Base-by-base conservation (phyloP, 2,888 invertebrate species). In the Erebia palarica region DNA sequence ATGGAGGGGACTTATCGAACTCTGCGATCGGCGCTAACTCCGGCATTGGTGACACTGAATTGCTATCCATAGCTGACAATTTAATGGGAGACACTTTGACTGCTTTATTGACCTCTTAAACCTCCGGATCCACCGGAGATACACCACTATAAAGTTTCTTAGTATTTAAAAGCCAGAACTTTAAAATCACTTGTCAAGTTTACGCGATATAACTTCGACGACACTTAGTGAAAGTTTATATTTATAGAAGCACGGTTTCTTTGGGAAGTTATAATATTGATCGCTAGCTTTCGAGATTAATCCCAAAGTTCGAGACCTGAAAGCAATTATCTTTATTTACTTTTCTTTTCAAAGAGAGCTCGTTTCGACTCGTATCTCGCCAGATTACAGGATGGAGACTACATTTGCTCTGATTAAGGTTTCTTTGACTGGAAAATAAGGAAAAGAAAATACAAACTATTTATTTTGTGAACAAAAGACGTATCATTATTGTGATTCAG, bases 1-100 rank as follows among this genome's bases (percentile, higher is more conserved):
- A 95, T 9, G 95, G 95, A 49, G 95, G 95, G 10, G 95, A 95
- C 89, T 95, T 95, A 83, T 96, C 95, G 82, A 96, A 95, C 90
- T 95, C 95, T 65, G 95, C 95, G 76, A 95, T 95, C 47, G 95
- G 95, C 70, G 95, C 95, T 85, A 95, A 85, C 80, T 95, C 95
- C 76, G 95, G 95, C 95, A 95, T 95, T 75, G 95, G 95, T 18
- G 95, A 95, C 83, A 95, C 95, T 81, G 95, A 95, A 89, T 95
- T 95, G 90, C 94, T 95, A 88, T 95, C 95, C 95, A 95, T 95
- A 80, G 92, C 93, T 76, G 92, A 92, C 85, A 94, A 87, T 91
- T 94, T 94, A 86, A 94, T 92, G 74, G 94, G 94, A 92, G 93
- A 93, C 94, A 94, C 94, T 85, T 94, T 94, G 90, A 84, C 88